Evolutionary conservation across 2,113 vertebrate species (phyloP).

Genomic region (Pica pica): DNA sequence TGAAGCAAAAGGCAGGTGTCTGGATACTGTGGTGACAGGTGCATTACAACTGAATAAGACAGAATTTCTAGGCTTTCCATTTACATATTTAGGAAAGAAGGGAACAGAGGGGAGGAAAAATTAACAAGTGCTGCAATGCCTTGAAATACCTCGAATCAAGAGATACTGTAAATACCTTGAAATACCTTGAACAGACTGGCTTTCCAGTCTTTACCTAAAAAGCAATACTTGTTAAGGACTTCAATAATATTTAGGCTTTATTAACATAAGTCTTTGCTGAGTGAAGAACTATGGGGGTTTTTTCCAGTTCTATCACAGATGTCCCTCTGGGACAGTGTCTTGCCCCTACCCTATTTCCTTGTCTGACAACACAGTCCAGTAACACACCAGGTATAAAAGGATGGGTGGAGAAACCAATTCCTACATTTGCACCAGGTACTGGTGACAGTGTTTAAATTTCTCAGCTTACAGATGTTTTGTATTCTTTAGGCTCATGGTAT

Average conservation of each 20-base stretch:
- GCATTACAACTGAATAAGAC: not conserved
- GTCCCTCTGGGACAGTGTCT: not conserved
- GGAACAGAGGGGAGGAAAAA: not conserved
- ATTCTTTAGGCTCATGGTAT: not conserved
- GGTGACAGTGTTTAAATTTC: not conserved
- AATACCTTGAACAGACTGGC: not conserved
- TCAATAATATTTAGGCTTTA: not conserved
- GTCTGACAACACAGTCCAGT: not conserved
- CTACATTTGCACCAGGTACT: not conserved
- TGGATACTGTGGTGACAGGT: slow-evolving; percentile 15
- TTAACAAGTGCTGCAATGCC: not conserved
- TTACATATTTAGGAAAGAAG: slow-evolving; percentile 2
- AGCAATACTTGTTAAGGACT: not conserved
- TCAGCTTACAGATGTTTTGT: not conserved
- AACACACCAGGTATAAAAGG: not conserved
- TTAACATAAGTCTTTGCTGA: not conserved
- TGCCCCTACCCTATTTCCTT: not conserved
- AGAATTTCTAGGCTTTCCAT: slow-evolving; percentile 14
- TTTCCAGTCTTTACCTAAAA: not conserved
- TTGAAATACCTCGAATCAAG: not conserved
- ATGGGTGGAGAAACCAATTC: not conserved
- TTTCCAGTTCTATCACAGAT: not conserved
- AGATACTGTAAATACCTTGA: not conserved
- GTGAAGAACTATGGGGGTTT: not conserved
- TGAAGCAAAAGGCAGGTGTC: slow-evolving; percentile 43